Evolutionary conservation across 2,888 invertebrate genomes (phyloP), one percentile per base, ranked within the genome.

Genomic region (Cancer borealis): DNA sequence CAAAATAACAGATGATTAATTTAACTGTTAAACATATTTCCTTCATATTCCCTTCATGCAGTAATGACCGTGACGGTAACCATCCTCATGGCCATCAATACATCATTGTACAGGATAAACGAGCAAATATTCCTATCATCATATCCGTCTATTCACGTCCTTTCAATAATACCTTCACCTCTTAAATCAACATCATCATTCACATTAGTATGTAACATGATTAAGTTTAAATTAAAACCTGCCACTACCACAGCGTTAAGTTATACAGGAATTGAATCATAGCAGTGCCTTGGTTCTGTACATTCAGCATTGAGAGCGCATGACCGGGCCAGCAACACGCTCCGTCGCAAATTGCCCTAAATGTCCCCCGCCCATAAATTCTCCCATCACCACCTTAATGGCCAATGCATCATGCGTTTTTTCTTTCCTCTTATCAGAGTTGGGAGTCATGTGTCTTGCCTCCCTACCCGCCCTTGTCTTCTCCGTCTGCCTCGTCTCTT

Each of bases 341-440:
- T 79, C 79, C 79, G 30, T 79, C 30, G 79, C 79, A 79, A 79
- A 79, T 79, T 79, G 79, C 79, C 79, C 79, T 79, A 79, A 79
- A 79, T 79, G 79, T 79, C 79, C 79, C 79, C 79, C 30, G 79
- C 30, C 79, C 79, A 79, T 79, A 79, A 79, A 79, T 79, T 79
- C 79, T 79, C 79, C 79, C 79, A 79, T 79, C 79, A 79, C 79
- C 79, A 79, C 79, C 79, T 79, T 79, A 79, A 79, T 79, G 79
- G 79, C 79, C 79, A 79, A 79, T 79, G 79, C 79, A 79, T 79
- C 79, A 79, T 79, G 79, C 79, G 30, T 79, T 79, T 79, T 79
- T 79, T 79, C 79, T 79, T 79, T 10, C 30, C 79, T 79, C 79
- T 30, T 79, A 79, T 79, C 79, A 79, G 79, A 79, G 79, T 79